Evolutionary conservation across 2,797 vertebrate species (phyloP).

Genomic region (Uromys caudimaculatus): DNA sequence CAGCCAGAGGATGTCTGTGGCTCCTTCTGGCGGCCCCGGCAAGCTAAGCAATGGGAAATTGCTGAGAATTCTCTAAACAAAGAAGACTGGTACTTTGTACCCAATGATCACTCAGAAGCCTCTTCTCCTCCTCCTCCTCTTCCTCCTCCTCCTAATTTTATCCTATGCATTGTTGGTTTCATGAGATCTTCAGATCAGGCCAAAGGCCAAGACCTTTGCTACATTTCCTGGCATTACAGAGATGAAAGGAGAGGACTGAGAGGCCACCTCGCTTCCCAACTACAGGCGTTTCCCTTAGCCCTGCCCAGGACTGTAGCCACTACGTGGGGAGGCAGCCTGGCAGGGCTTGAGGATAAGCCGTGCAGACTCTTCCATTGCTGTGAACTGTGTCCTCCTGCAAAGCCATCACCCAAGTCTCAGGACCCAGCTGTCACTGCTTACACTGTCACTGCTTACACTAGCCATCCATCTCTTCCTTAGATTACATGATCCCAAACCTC

Average conservation of each 20-base stretch:
- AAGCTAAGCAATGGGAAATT: background rate
- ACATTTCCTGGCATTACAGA: background rate
- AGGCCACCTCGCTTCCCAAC: background rate
- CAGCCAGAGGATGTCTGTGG: background rate
- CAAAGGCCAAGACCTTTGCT: background rate
- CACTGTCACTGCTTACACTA: background rate
- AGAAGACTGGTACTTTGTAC: background rate
- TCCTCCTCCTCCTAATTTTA: background rate
- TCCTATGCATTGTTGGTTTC: background rate
- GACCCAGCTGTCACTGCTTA: background rate
- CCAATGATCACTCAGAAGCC: background rate
- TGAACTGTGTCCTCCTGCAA: background rate
- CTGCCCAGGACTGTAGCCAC: background rate
- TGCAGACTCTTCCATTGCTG: background rate
- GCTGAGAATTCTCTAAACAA: background rate
- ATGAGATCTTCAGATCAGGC: background rate
- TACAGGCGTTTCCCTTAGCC: background rate
- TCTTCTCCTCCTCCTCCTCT: background rate
- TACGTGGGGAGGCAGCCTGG: background rate
- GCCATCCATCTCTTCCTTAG: background rate
- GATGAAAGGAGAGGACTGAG: background rate
- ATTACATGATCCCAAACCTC: background rate
- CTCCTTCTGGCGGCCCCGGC: background rate
- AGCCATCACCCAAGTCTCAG: conserved; percentile 13
- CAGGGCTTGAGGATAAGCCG: background rate